Evolutionary conservation across 2,888 invertebrate genomes (phyloP), one percentile per base, ranked within the genome.

Genomic region (Drosophila testacea): DNA sequence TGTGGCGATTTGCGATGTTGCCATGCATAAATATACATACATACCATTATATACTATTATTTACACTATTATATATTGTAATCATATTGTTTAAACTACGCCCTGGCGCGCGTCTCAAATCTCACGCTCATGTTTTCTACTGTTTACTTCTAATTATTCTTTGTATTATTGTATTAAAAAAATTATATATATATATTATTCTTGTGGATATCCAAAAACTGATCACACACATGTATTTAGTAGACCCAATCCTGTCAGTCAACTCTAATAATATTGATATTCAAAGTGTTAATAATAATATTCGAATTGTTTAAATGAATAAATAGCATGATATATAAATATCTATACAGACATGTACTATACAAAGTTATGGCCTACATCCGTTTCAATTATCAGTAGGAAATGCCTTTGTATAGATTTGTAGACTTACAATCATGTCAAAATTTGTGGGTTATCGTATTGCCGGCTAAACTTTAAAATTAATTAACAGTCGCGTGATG

Each of bases 241-340:
- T 79, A 83, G 77, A 77, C 71, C 77, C 72, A 79, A 72, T 48
- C 79, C 82, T 83, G 72, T 82, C 74, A 74, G 71, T 81, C 83
- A 81, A 66, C 67, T 56, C 76, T 76, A 76, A 76, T 62, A 71
- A 74, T 83, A 84, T 79, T 76, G 66, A 84, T 85, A 86, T 87
- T 85, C 83, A 85, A 77, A 81, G 66, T 86, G 85, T 85, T 85
- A 82, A 83, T 85, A 86, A 81, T 85, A 84, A 79, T 85, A 86
- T 81, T 86, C 87, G 87, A 85, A 85, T 81, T 86, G 85, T 85
- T 85, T 85, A 85, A 57, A 81, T 83, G 72, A 79, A 79, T 76
- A 70, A 82, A 84, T 83, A 84, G 72, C 79, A 84, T 77, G 77
- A 79, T 70, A 79, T 68, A 69, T 65, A 73, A 42, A 64, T 46